These are phyloP conservation scores for Drosophila neotestacea DNA, from an alignment of 2,888 invertebrate species.

Conservation along the genomic window DNA sequence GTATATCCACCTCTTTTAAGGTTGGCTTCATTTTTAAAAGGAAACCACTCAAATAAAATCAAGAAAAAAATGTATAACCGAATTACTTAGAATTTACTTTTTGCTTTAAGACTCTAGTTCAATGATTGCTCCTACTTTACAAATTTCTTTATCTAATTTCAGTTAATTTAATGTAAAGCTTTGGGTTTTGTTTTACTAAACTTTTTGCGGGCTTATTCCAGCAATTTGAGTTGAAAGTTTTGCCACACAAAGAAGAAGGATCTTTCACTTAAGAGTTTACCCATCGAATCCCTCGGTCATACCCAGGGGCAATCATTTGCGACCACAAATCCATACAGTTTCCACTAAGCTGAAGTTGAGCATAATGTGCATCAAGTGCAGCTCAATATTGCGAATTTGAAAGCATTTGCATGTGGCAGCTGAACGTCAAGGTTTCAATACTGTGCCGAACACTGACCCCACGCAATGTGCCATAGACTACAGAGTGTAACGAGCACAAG, in stretches of 20 bases:
- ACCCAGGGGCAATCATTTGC: constrained; percentile 31
- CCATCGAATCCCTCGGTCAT: constrained; percentile 8
- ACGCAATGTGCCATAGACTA: neutral
- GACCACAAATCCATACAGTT: constrained; percentile 41
- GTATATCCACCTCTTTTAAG: neutral
- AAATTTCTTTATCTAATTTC: constrained; percentile 8
- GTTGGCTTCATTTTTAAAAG: neutral
- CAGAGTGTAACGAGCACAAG: neutral
- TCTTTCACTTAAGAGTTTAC: constrained; percentile 18
- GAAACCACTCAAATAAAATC: neutral
- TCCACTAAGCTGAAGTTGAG: constrained; percentile 6
- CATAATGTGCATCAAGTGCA: constrained; percentile 41
- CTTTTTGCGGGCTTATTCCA: constrained; percentile 13
- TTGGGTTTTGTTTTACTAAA: constrained; percentile 3
- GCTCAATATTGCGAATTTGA: constrained; percentile 32
- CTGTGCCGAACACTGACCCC: constrained; percentile 26
- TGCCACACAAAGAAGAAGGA: neutral
- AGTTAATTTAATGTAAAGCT: constrained; percentile 6
- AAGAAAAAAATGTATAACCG: neutral
- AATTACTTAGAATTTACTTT: constrained; percentile 4
- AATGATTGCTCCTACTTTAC: neutral
- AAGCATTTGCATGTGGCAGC: constrained; percentile 42
- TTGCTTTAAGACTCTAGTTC: constrained; percentile 5
- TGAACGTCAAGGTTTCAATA: constrained; percentile 15
- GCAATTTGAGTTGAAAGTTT: constrained; percentile 15